Conservation (phyloP, 2,888 invertebrate genomes). For the Campoplex capitator region DNA sequence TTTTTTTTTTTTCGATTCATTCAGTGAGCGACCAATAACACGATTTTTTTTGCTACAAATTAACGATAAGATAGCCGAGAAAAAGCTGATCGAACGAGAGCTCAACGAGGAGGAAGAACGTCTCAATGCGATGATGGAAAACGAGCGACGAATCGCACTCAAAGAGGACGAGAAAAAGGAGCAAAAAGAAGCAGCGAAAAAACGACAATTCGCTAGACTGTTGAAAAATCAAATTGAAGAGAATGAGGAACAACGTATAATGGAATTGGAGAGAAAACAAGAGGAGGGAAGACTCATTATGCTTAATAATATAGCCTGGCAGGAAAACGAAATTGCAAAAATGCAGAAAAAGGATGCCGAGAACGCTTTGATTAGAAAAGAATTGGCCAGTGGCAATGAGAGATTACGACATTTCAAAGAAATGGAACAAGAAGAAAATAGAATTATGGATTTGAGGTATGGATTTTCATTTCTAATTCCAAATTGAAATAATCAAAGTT, state of each 20-base stretch:
- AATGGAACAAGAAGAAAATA: constrained; percentile 88
- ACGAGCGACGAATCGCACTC: constrained; percentile 87
- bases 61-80: constrained; percentile 80
- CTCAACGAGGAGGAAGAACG: constrained; percentile 84
- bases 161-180: constrained; percentile 87
- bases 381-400: constrained; percentile 86
- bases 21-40: background rate
- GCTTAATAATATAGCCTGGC: constrained; percentile 88
- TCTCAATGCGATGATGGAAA: constrained; percentile 90
- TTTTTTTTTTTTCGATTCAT: background rate
- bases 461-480: background rate
- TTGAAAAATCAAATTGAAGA: constrained; percentile 87
- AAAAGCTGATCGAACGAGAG: constrained; percentile 82
- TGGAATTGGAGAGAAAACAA: constrained; percentile 89
- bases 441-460: constrained; percentile 88
- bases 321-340: constrained; percentile 88
- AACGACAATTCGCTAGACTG: constrained; percentile 86
- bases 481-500: no score
- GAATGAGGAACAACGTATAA: constrained; percentile 85
- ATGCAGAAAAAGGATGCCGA: constrained; percentile 79
- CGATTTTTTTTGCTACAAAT: background rate
- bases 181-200: constrained; percentile 82
- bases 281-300: constrained; percentile 89
- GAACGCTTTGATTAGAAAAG: constrained; percentile 74
- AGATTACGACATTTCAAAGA: constrained; percentile 87